Evolutionary conservation across 2,113 vertebrate species (phyloP).

Genomic region (Alaudala cheleensis): DNA sequence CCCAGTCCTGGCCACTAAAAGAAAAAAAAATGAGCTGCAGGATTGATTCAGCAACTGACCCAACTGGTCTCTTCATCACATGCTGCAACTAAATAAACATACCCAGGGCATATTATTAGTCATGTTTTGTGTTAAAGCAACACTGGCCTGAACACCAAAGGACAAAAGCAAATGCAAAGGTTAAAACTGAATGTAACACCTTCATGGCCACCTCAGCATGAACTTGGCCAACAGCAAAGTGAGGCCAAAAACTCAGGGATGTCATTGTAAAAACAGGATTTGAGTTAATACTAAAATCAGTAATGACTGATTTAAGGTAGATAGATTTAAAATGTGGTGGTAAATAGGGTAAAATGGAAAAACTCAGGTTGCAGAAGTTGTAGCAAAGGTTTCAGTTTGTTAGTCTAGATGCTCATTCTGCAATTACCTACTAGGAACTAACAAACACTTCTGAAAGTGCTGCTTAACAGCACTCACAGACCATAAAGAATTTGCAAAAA

Average conservation of each 20-base stretch:
- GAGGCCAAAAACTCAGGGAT: not conserved
- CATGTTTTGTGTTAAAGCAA: slow-evolving; percentile 18
- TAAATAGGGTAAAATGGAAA: not conserved
- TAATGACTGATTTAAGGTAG: not conserved
- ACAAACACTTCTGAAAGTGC: not conserved
- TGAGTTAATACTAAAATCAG: not conserved
- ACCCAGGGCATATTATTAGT: slow-evolving; percentile 11
- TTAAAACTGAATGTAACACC: not conserved
- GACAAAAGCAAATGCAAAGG: slow-evolving; percentile 10
- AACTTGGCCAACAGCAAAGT: not conserved
- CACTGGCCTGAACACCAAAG: not conserved
- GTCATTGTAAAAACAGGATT: not conserved
- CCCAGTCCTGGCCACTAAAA: not conserved
- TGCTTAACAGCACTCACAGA: not conserved
- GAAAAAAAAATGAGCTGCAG: not conserved
- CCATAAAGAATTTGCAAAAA: not conserved
- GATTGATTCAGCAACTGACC: slow-evolving; percentile 54
- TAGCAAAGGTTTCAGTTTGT: not conserved
- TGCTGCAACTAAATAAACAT: not conserved
- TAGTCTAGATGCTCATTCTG: not conserved
- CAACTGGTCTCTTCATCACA: slow-evolving; percentile 40
- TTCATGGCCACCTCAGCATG: not conserved
- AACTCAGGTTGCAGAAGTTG: not conserved
- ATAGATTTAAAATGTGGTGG: not conserved
- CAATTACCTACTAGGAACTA: not conserved